Percentiles rank a stretch among this genome's conserved stretches.
Evolutionary conservation across 2,113 vertebrate genomes (phyloP).

Genomic region (Mesitornis unicolor): DNA sequence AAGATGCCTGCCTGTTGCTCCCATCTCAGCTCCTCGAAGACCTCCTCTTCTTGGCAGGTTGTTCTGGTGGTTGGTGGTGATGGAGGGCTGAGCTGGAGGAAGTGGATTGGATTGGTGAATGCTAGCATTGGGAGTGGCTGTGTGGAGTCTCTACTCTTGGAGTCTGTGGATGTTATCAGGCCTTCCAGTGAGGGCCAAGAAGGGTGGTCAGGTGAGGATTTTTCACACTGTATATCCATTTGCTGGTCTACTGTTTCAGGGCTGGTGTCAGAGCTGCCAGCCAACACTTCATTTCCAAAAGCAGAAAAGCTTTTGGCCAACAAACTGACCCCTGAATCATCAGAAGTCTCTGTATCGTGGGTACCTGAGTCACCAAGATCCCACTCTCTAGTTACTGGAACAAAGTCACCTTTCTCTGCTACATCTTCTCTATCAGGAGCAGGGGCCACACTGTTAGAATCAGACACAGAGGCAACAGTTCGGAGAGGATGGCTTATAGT

Average conservation of each 20-base stretch:
- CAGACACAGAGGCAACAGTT: not conserved
- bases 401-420: constrained; percentile 44
- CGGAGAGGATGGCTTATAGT: not conserved
- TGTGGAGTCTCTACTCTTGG: not conserved
- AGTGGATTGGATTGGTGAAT: constrained; percentile 70
- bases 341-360: not conserved
- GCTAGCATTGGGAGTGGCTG: constrained; percentile 46
- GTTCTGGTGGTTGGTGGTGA: constrained; percentile 28
- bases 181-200: constrained; percentile 53
- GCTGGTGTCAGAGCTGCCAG: not conserved
- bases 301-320: not conserved
- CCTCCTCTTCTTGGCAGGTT: not conserved
- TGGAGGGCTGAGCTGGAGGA: constrained; percentile 51
- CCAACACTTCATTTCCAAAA: not conserved
- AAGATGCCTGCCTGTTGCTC: not conserved
- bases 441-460: not conserved
- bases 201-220: constrained; percentile 8
- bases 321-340: constrained; percentile 30
- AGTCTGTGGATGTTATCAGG: not conserved
- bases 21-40: not conserved
- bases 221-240: not conserved
- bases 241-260: not conserved
- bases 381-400: constrained; percentile 5
- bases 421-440: not conserved
- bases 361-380: not conserved